Evolutionary conservation across 2,888 invertebrate genomes (phyloP).

Genomic region (Alcis repandata): DNA sequence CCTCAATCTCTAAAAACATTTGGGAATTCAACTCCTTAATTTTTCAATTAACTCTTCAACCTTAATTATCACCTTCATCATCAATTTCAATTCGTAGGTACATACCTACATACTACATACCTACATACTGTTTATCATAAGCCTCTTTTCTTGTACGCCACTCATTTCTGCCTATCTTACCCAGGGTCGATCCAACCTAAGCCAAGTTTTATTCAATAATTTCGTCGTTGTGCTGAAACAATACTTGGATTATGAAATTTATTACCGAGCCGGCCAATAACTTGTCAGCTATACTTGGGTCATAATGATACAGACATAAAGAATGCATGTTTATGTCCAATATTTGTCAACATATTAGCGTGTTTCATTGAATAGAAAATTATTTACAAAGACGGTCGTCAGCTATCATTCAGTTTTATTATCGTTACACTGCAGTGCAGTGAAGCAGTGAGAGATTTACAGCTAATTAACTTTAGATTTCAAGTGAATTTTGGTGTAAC

Average conservation of each 20-base stretch:
- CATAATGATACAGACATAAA: conserved; percentile 54
- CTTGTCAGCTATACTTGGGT: conserved; percentile 17
- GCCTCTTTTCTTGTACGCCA: too few relatives aligned
- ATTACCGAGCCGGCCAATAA: background rate
- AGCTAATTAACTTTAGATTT: conserved; percentile 34
- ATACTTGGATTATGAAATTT: background rate
- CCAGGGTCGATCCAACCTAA: too few relatives aligned
- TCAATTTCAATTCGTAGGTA: too few relatives aligned
- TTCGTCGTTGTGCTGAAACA: background rate
- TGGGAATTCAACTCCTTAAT: background rate
- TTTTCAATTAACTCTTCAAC: background rate
- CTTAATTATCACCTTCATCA: background rate
- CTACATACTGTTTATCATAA: too few relatives aligned
- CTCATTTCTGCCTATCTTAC: too few relatives aligned
- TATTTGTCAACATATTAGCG: conserved; percentile 72
- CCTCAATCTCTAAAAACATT: conserved; percentile 10
- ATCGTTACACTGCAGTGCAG: conserved; percentile 44
- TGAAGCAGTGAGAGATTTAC: conserved; percentile 36
- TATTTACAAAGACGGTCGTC: conserved; percentile 35
- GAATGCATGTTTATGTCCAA: conserved; percentile 66
- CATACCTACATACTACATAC: too few relatives aligned
- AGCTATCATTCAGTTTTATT: conserved; percentile 52
- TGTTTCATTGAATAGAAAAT: conserved; percentile 61
- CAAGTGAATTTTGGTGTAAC: conserved; percentile 34
- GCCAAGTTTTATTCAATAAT: background rate